phyloP scores from a whole-genome alignment of 1,140 invertebrate genomes.

The Rhysida immarginata region DNA sequence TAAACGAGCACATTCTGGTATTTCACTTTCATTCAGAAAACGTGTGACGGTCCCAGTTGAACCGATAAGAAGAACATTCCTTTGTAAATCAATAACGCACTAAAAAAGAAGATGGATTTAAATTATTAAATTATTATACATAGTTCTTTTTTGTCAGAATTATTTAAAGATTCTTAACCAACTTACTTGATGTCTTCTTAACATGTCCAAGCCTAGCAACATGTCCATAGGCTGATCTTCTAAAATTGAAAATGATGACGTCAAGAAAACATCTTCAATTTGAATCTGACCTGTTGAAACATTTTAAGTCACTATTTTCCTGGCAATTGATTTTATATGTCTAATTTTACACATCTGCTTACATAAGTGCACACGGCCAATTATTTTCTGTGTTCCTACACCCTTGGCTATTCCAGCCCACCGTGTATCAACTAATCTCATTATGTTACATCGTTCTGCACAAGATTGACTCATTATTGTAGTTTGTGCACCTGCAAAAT shows the following conservation, averaged over 20 bases:
- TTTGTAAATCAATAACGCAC: constrained; percentile 86
- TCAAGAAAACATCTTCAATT: constrained; percentile 82
- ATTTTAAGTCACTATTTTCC: too few species aligned
- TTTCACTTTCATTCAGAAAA: constrained; percentile 74
- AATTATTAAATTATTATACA: too few species aligned
- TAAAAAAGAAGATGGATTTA: constrained; percentile 25
- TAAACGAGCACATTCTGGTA: constrained; percentile 49
- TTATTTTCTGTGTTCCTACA: constrained; percentile 90
- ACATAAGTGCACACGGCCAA: constrained; percentile 90
- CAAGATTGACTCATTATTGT: constrained; percentile 87
- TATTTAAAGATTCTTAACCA: constrained; percentile 3
- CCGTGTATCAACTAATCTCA: constrained; percentile 80
- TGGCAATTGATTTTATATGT: too few species aligned
- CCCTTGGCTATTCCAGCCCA: constrained; percentile 89
- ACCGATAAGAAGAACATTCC: constrained; percentile 79
- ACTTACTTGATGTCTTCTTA: constrained; percentile 77
- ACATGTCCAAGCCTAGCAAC: constrained; percentile 91
- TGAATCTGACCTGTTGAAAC: constrained; percentile 79
- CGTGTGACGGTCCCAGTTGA: constrained; percentile 82
- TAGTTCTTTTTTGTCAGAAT: constrained; percentile 6
- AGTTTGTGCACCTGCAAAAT: constrained; percentile 61
- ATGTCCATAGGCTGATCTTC: constrained; percentile 98
- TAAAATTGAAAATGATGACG: constrained; percentile 93
- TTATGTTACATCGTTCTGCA: constrained; percentile 88
- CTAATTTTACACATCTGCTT: too few species aligned